Conservation (phyloP, 2,113 vertebrate genomes). For the Syngnathoides biaculeatus region DNA sequence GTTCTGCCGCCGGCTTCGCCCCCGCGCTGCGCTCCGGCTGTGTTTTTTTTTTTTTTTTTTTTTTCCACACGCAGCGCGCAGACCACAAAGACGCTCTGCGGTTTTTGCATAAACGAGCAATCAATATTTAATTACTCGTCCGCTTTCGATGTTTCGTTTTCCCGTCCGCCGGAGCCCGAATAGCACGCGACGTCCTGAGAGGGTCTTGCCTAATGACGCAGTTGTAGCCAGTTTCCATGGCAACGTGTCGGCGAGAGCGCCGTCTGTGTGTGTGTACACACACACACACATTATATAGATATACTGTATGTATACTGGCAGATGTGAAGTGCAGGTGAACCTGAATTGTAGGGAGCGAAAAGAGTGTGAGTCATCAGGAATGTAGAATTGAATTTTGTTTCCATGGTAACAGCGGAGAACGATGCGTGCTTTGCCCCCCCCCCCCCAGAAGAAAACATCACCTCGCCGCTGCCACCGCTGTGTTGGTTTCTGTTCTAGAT, state of each 20-base stretch:
- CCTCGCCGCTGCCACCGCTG: constrained; percentile 38
- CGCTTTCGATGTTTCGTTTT: too few species aligned
- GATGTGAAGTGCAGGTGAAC: constrained; percentile 12
- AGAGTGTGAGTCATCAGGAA: constrained; percentile 65
- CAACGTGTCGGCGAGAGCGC: constrained; percentile 62
- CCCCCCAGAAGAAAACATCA: constrained; percentile 42
- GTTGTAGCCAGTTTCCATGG: constrained; percentile 80
- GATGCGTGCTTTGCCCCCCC: constrained; percentile 60
- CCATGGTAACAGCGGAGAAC: constrained; percentile 71
- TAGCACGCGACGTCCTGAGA: constrained; percentile 11
- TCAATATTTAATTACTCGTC: neutral
- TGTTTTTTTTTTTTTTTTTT: constrained; percentile 51
- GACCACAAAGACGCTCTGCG: constrained; percentile 30
- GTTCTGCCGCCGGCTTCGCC: constrained; percentile 47
- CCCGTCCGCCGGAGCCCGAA: constrained; percentile 6
- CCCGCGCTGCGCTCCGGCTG: constrained; percentile 44
- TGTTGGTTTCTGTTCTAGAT: constrained; percentile 49
- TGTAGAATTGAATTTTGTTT: constrained; percentile 71
- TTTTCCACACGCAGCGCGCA: constrained; percentile 47
- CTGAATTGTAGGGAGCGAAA: constrained; percentile 38
- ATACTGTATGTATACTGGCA: constrained; percentile 14
- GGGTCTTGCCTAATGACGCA: constrained; percentile 60
- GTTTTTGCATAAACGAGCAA: too few species aligned
- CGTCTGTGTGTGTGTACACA: too few species aligned
- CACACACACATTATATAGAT: too few species aligned